These are phyloP conservation scores for Eupithecia centaureata DNA, from an alignment of 2,888 invertebrate species.

Conservation along the genomic window DNA sequence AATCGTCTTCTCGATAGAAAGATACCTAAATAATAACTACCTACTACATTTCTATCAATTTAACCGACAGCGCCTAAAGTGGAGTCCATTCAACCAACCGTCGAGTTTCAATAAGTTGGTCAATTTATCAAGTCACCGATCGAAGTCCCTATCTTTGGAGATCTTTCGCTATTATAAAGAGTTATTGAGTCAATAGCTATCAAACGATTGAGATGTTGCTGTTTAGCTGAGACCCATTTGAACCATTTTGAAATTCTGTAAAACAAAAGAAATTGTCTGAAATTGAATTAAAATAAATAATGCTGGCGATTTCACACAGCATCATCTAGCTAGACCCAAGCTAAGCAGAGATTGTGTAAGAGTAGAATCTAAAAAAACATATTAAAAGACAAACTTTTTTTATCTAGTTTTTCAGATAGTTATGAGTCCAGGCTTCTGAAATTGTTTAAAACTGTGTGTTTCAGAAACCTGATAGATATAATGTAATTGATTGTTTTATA, in stretches of 20 bases:
- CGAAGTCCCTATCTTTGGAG: slow-evolving; percentile 17
- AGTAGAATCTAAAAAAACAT: no score
- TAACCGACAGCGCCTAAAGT: slow-evolving; percentile 29
- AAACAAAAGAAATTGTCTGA: neutral
- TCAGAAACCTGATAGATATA: no score
- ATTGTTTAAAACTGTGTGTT: no score
- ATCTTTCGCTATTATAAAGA: neutral
- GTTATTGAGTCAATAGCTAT: neutral
- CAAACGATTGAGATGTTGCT: neutral
- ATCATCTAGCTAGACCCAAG: no score
- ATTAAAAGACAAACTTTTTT: no score
- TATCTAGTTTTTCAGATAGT: no score
- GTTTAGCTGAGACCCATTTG: neutral
- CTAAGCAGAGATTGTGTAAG: no score
- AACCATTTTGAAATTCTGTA: neutral
- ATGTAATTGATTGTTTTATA: no score
- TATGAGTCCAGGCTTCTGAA: no score
- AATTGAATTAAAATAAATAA: slow-evolving; percentile 1
- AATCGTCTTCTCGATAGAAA: neutral
- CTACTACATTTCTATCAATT: slow-evolving; percentile 39
- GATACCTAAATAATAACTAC: slow-evolving; percentile 5
- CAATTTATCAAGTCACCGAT: slow-evolving; percentile 41
- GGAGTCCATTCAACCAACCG: slow-evolving; percentile 41
- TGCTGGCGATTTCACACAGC: no score
- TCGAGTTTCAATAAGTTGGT: slow-evolving; percentile 40